Conservation (phyloP, 2,888 invertebrate genomes). For the Caenorhabditis wallacei region DNA sequence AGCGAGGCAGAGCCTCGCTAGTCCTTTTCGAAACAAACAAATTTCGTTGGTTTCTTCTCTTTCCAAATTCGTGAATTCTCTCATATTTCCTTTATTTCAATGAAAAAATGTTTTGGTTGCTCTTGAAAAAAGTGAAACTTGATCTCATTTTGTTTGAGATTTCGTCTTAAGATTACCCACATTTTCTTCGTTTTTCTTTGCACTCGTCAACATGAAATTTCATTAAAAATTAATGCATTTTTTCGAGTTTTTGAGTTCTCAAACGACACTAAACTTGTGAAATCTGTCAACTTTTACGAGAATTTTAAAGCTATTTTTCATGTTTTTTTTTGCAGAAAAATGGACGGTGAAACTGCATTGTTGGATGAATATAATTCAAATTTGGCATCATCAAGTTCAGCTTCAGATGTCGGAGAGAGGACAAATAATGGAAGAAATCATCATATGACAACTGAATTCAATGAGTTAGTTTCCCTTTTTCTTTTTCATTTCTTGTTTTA, state of each 20-base stretch:
- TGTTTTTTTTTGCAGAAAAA: constrained; percentile 46
- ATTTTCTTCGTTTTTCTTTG: constrained; percentile 23
- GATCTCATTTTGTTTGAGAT: constrained; percentile 42
- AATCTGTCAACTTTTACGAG: constrained; percentile 1
- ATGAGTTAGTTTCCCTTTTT: constrained; percentile 38
- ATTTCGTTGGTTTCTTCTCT: neutral
- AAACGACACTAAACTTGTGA: constrained; percentile 29
- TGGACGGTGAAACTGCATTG: constrained; percentile 65
- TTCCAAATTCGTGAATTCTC: constrained; percentile 26
- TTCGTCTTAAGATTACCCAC: constrained; percentile 52
- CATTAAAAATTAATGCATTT: constrained; percentile 47
- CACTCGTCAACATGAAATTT: constrained; percentile 32
- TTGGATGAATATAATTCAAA: constrained; percentile 64
- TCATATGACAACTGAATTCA: constrained; percentile 58
- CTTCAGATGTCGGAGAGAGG: constrained; percentile 53
- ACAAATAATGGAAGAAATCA: constrained; percentile 35
- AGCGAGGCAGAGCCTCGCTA: too few relatives aligned
- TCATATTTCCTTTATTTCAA: constrained; percentile 33
- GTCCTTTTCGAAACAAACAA: constrained; percentile 49
- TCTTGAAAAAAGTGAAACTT: constrained; percentile 42
- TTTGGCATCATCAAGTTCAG: constrained; percentile 59
- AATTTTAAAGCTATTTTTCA: neutral
- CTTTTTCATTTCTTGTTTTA: neutral
- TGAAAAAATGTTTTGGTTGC: constrained; percentile 10
- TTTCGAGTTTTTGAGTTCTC: constrained; percentile 1